Conservation (phyloP, 2,797 vertebrate species). For the Acanthopagrus latus region DNA sequence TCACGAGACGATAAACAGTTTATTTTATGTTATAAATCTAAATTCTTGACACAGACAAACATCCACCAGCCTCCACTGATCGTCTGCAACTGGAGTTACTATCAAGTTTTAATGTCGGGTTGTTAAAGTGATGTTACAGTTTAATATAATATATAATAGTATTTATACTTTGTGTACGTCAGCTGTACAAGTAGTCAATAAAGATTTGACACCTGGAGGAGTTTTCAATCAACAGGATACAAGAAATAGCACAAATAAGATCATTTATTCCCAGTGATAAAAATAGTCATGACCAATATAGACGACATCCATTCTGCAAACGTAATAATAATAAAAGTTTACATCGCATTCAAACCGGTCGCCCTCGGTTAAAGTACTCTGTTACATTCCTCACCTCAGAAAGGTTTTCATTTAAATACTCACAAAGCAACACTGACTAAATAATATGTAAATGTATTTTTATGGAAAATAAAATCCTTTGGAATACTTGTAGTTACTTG, state of each 20-base stretch:
- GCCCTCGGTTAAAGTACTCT: conserved; percentile 7
- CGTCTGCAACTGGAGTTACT: no score
- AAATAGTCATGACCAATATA: conserved; percentile 87
- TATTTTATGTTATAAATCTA: background rate
- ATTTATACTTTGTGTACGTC: background rate
- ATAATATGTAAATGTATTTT: background rate
- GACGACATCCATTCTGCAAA: conserved; percentile 63
- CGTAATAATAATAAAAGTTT: conserved; percentile 81
- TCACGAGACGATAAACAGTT: no score
- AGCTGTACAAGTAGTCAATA: no score
- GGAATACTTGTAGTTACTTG: background rate
- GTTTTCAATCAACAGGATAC: background rate
- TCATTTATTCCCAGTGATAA: conserved; percentile 89
- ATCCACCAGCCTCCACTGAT: background rate
- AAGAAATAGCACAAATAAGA: conserved; percentile 55
- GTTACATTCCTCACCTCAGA: conserved; percentile 4
- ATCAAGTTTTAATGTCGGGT: no score
- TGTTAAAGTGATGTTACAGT: no score
- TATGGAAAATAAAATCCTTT: background rate
- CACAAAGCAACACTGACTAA: background rate
- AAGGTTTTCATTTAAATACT: background rate
- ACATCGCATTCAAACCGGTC: background rate
- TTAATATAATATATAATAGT: no score
- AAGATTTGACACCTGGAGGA: background rate
- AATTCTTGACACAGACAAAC: background rate